These are phyloP conservation scores for Coptodon rendalli DNA, from an alignment of 2,113 vertebrate species.

Conservation along the genomic window DNA sequence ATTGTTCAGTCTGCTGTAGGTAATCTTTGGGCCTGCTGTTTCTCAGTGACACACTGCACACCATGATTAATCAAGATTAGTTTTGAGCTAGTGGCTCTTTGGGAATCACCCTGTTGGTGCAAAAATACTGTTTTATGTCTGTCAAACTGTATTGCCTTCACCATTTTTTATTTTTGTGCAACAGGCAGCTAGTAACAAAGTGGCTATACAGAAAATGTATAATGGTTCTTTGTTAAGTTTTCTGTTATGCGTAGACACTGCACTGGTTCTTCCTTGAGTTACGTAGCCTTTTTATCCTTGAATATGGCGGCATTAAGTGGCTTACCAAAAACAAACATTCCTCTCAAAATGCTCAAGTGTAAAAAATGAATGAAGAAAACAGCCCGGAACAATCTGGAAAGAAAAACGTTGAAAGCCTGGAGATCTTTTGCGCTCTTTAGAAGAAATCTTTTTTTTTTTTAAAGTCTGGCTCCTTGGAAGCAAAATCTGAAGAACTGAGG, in stretches of 20 bases:
- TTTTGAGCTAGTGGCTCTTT: not conserved
- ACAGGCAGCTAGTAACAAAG: not conserved
- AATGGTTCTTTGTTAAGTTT: not conserved
- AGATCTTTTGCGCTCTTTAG: not conserved
- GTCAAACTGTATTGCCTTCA: not conserved
- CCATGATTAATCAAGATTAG: not conserved
- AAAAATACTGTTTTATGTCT: not conserved
- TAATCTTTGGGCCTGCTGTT: not conserved
- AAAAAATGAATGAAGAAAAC: not conserved
- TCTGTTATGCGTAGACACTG: not conserved
- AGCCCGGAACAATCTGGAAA: not conserved
- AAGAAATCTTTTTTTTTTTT: not conserved
- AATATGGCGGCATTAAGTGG: not conserved
- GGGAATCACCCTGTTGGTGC: not conserved
- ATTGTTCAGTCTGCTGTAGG: not conserved
- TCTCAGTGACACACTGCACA: not conserved
- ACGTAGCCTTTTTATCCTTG: accelerated
- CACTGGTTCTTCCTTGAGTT: not conserved
- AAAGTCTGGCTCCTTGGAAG: not conserved
- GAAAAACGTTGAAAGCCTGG: not conserved
- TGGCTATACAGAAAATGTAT: not conserved
- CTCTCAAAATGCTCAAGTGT: not conserved
- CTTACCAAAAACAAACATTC: not conserved
- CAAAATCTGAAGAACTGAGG: not conserved
- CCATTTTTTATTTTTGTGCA: not conserved